Percentiles rank a stretch among this genome's conserved stretches.
These are phyloP conservation scores for Chloropsis hardwickii DNA, from an alignment of 2,113 vertebrate genomes.

Conservation along the genomic window DNA sequence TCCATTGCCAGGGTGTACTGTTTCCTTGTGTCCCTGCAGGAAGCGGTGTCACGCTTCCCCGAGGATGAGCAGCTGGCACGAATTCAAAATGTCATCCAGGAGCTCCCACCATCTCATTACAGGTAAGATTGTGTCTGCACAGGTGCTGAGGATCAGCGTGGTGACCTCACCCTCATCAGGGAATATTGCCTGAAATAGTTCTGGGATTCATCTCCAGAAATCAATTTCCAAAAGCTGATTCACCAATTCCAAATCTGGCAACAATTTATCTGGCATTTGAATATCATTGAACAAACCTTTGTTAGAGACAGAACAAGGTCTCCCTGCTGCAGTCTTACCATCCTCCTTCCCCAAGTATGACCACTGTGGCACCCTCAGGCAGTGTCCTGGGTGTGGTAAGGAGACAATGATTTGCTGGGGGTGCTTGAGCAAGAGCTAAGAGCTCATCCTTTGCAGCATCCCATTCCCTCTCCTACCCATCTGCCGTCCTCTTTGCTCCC, in stretches of 20 bases:
- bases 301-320: background rate
- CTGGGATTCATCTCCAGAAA: background rate
- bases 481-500: fast-evolving
- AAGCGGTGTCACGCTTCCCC: slow-evolving; percentile 79
- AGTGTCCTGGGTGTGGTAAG: background rate
- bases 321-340: background rate
- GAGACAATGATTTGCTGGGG: background rate
- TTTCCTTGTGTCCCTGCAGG: slow-evolving; percentile 64
- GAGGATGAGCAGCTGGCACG: slow-evolving; percentile 84
- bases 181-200: background rate
- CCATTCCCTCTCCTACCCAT: background rate
- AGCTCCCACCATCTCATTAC: slow-evolving; percentile 90
- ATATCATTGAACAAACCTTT: background rate
- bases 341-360: background rate
- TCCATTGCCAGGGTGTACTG: background rate
- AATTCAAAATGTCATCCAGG: slow-evolving; percentile 88
- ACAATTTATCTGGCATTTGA: background rate
- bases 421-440: background rate
- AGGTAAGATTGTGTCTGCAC: slow-evolving; percentile 72
- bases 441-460: background rate
- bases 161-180: background rate
- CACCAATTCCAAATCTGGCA: background rate
- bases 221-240: background rate
- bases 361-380: background rate
- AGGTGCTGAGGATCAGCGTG: background rate